Evolutionary conservation across 2,797 vertebrate genomes (phyloP).

Genomic region (Eulemur rubriventer): DNA sequence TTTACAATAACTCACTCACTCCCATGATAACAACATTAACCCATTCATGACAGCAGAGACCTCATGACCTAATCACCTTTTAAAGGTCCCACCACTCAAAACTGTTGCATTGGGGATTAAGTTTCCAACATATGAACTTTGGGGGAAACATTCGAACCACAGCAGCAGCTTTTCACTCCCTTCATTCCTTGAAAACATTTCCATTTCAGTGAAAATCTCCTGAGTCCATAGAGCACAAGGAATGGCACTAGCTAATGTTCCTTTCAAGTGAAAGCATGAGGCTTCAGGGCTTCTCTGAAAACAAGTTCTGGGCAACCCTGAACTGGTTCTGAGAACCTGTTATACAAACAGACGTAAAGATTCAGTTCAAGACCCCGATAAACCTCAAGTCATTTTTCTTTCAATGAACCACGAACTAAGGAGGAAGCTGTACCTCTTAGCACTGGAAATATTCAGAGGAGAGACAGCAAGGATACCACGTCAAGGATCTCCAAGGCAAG

Average conservation of each 20-base stretch:
- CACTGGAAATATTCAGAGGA: not conserved
- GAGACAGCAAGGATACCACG: not conserved
- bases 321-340: slow-evolving; percentile 1
- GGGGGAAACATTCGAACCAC: not conserved
- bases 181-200: not conserved
- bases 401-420: slow-evolving; percentile 46
- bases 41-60: not conserved
- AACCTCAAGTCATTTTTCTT: not conserved
- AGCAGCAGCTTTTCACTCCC: not conserved
- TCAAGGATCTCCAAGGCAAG: slow-evolving; percentile 37
- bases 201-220: slow-evolving; percentile 2
- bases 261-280: not conserved
- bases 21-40: not conserved
- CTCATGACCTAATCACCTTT: not conserved
- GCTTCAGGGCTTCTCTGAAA: not conserved
- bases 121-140: not conserved
- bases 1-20: not conserved
- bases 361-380: slow-evolving; percentile 6
- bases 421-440: not conserved
- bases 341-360: not conserved
- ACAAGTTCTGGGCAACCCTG: not conserved
- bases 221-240: not conserved
- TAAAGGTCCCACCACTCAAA: not conserved
- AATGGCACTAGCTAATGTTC: not conserved
- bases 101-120: not conserved